These are phyloP conservation scores for Scaptomyza caliginosa DNA, from an alignment of 2,888 invertebrate species.

Conservation along the genomic window DNA sequence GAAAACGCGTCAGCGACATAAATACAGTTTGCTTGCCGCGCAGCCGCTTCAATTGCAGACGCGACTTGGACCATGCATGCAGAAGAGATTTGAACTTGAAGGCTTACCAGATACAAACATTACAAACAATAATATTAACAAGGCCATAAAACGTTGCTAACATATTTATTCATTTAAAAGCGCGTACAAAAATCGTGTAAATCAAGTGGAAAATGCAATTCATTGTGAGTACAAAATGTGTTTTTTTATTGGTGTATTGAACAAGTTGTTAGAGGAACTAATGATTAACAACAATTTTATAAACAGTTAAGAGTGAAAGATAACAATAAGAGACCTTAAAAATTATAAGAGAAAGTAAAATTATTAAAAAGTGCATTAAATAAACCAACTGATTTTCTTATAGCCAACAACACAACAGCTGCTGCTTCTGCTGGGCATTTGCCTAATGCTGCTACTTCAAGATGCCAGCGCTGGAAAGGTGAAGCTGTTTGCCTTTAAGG, in stretches of 20 bases:
- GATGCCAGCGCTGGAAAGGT: slow-evolving; percentile 63
- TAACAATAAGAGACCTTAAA: too few relatives aligned
- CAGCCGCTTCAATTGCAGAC: slow-evolving; percentile 71
- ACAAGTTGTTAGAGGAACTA: too few relatives aligned
- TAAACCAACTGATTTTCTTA: neutral
- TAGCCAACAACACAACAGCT: slow-evolving; percentile 13
- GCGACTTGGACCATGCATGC: slow-evolving; percentile 47
- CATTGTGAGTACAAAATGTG: slow-evolving; percentile 58
- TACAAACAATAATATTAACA: slow-evolving; percentile 18
- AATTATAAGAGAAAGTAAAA: too few relatives aligned
- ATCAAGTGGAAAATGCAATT: slow-evolving; percentile 55
- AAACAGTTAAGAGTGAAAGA: too few relatives aligned
- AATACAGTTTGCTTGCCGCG: slow-evolving; percentile 52
- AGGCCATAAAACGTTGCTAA: slow-evolving; percentile 35
- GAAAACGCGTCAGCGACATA: slow-evolving; percentile 56
- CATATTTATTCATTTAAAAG: slow-evolving; percentile 37
- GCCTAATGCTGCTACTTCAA: slow-evolving; percentile 33
- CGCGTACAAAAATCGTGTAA: slow-evolving; percentile 5
- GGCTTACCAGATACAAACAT: slow-evolving; percentile 26
- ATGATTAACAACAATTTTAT: too few relatives aligned
- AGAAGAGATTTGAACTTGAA: slow-evolving; percentile 57
- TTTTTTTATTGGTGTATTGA: slow-evolving; percentile 1
- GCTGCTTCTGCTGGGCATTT: slow-evolving; percentile 46
- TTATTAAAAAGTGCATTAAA: too few relatives aligned
- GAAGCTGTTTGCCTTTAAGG: slow-evolving; percentile 73